A percentile compares a stretch with the other conserved stretches of the same genome.
Conservation (phyloP, 37 sponge, comb jelly and placozoan species). For the Halisarca cf. caerulea region DNA sequence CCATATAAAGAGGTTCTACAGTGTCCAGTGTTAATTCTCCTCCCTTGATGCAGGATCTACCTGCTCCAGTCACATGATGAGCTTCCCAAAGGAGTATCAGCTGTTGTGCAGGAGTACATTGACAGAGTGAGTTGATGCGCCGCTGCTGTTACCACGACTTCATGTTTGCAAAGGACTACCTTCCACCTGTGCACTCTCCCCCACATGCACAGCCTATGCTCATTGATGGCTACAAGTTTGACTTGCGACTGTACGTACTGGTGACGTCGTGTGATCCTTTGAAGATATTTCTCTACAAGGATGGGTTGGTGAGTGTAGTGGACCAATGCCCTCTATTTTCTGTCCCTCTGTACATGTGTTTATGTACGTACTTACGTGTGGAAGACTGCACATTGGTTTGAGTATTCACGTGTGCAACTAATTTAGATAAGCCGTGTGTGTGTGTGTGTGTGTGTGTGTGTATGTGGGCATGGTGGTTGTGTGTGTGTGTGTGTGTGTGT, state of each 20-base stretch:
- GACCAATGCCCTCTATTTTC: too few species aligned
- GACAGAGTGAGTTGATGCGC: constrained; percentile 44
- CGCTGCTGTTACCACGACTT: background rate
- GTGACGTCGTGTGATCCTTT: constrained; percentile 81
- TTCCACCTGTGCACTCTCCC: background rate
- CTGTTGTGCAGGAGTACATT: constrained; percentile 88
- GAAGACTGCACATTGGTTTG: background rate
- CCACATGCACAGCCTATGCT: constrained; percentile 80
- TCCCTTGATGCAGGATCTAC: constrained; percentile 54
- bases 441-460: too few species aligned
- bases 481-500: too few species aligned
- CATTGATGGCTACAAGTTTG: constrained; percentile 79
- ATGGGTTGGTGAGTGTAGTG: constrained; percentile 84
- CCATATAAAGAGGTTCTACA: too few species aligned
- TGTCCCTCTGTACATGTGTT: too few species aligned
- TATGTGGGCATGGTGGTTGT: too few species aligned
- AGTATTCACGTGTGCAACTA: background rate
- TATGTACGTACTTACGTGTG: too few species aligned
- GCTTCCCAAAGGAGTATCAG: constrained; percentile 30
- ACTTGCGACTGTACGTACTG: constrained; percentile 83
- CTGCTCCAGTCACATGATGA: constrained; percentile 52
- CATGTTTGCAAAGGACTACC: background rate
- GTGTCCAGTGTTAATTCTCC: background rate
- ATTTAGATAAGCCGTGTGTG: background rate
- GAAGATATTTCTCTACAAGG: constrained; percentile 66